Evolutionary conservation across 2,888 invertebrate species (phyloP), one percentile per base, ranked within the genome.

Genomic region (Orthosia cruda): DNA sequence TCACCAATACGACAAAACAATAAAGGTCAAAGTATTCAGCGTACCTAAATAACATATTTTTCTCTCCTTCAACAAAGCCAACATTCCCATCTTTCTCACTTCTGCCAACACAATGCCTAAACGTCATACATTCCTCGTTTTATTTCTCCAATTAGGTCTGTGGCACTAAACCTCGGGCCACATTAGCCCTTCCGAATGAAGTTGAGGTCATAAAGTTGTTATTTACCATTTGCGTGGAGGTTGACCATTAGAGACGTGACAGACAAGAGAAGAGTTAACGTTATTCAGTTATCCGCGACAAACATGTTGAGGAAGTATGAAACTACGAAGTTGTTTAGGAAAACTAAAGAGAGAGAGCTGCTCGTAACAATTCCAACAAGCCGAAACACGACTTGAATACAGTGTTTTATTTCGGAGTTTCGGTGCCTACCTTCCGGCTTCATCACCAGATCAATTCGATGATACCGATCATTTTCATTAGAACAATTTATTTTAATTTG

Each of bases 131-230:
- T 82, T 64, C 66, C 59, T 65, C 72, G 55, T 85, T 87, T 86
- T 85, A 85, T 87, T 80, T 73, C 64, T 73, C 45, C 87, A 87
- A 87, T 86, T 84, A 81, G 76, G 74, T 72, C 67, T 70, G 70
- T 64, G 70, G 74, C 71, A 78, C 74, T 86, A 80, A 86, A 84
- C 68, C 81, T 77, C 4, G 23, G 81, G 54, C 69, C 70, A 87
- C 87, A 80, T 86, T 80, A 87, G 74, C 80, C 84, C 70, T 83
- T 76, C 70, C 55, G 62, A 84, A 81, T 83, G 73, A 79, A 86
- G 40, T 76, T 68, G 67, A 66, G 50, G 58, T 63, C 74, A 76
- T 87, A 82, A 87, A 87, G 61, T 86, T 73, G 86, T 82, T 87
- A 87, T 80, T 87, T 73, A 80, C 83, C 72, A 80, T 80, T 87